Conservation (phyloP, 1,140 invertebrate species). For the Halictus rubicundus region DNA sequence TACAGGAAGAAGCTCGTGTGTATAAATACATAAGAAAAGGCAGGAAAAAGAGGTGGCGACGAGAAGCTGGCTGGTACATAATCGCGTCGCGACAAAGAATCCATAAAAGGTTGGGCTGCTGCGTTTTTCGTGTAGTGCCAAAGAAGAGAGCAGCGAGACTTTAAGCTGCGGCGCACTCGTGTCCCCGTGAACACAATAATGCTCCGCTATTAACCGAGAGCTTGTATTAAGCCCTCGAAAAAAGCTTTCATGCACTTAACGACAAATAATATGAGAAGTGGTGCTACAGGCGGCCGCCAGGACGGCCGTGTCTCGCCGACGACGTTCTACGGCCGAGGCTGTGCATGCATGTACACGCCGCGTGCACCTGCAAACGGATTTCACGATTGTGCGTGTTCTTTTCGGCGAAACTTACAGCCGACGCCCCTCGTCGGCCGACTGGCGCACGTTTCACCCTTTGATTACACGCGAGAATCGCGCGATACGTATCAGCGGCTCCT, state of each 20-base stretch:
- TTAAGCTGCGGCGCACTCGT: conserved; percentile 53
- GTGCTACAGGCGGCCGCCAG: conserved; percentile 18
- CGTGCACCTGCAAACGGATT: background rate
- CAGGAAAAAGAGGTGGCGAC: conserved; percentile 35
- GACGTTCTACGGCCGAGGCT: conserved; percentile 24
- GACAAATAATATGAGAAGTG: conserved; percentile 57
- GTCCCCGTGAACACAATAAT: conserved; percentile 57
- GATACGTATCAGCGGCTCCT: background rate
- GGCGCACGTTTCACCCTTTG: background rate
- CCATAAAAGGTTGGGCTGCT: conserved; percentile 58
- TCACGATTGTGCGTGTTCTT: conserved; percentile 10
- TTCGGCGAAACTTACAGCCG: background rate
- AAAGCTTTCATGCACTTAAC: conserved; percentile 67
- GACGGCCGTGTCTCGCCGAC: conserved; percentile 35
- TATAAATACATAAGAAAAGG: conserved; percentile 52
- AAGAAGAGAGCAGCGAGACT: conserved; percentile 49
- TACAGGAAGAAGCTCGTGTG: conserved; percentile 4
- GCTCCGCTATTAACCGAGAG: conserved; percentile 61
- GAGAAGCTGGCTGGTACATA: conserved; percentile 43
- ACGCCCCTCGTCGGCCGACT: background rate
- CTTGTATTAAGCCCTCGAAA: conserved; percentile 65
- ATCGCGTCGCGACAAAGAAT: conserved; percentile 62
- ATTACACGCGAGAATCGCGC: background rate
- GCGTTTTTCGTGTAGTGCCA: conserved; percentile 54
- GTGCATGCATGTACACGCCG: background rate